phyloP scores from a whole-genome alignment of 2,888 invertebrate species.

The Thereva nobilitata region DNA sequence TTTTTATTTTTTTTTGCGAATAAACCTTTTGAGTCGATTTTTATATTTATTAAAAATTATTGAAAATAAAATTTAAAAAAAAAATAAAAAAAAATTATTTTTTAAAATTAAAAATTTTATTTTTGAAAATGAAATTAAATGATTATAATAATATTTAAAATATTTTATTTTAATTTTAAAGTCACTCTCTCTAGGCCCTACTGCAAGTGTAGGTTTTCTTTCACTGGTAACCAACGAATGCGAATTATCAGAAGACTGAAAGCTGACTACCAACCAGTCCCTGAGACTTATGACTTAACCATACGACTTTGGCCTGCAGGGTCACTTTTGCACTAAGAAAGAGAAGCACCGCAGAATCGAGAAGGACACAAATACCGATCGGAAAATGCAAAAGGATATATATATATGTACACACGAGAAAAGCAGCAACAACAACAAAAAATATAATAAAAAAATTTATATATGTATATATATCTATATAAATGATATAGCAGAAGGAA shows the following conservation, averaged over 20 bases:
- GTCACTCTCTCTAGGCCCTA: no score
- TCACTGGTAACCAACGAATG: no score
- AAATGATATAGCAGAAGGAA: not conserved
- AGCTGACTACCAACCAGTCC: constrained; percentile 15
- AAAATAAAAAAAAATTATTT: constrained; percentile 16
- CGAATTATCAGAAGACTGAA: constrained; percentile 23
- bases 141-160: no score
- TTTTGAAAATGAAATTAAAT: no score
- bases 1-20: no score
- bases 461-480: no score
- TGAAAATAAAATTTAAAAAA: constrained; percentile 16
- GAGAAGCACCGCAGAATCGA: no score
- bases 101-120: constrained; percentile 3
- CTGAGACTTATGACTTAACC: constrained; percentile 3
- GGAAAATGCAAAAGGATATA: constrained; percentile 10
- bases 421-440: constrained; percentile 15
- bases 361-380: no score
- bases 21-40: no score
- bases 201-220: no score
- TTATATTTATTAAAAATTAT: not conserved
- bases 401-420: constrained; percentile 3
- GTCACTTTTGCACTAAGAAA: not conserved
- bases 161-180: no score
- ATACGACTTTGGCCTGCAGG: constrained; percentile 4
- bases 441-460: constrained; percentile 27